phyloP scores from a whole-genome alignment of 2,113 vertebrate species.

The Leuciscus idus region DNA sequence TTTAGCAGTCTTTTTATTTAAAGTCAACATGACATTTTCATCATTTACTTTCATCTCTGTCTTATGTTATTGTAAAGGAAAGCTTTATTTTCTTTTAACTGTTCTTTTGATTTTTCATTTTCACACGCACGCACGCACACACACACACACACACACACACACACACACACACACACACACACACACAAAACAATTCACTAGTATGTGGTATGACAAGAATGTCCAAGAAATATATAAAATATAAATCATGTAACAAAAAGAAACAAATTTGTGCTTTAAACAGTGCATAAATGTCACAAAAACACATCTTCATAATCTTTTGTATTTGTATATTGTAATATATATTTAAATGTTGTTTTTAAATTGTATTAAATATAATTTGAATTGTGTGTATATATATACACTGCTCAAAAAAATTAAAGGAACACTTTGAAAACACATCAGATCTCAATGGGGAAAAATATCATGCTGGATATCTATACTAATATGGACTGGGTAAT shows the following conservation, averaged over 20 bases:
- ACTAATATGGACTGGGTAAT: no score
- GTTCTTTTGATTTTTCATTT: background rate
- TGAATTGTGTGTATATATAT: no score
- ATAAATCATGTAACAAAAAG: background rate
- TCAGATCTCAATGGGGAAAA: no score
- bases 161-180: background rate
- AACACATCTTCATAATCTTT: no score
- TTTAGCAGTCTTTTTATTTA: background rate
- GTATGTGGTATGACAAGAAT: background rate
- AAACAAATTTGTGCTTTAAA: background rate
- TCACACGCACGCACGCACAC: background rate
- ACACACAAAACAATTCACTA: no score
- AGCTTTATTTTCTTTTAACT: background rate
- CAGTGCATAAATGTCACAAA: no score
- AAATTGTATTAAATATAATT: no score
- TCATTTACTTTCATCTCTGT: background rate
- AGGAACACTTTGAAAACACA: no score
- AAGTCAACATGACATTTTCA: background rate
- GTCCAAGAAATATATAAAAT: background rate
- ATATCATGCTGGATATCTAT: no score
- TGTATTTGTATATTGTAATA: no score
- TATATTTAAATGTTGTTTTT: no score
- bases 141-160: background rate
- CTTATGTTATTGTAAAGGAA: background rate
- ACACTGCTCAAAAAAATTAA: no score